Evolutionary conservation across 2,888 invertebrate genomes (phyloP), one percentile per base, ranked within the genome.

Genomic region (Erannis defoliaria): DNA sequence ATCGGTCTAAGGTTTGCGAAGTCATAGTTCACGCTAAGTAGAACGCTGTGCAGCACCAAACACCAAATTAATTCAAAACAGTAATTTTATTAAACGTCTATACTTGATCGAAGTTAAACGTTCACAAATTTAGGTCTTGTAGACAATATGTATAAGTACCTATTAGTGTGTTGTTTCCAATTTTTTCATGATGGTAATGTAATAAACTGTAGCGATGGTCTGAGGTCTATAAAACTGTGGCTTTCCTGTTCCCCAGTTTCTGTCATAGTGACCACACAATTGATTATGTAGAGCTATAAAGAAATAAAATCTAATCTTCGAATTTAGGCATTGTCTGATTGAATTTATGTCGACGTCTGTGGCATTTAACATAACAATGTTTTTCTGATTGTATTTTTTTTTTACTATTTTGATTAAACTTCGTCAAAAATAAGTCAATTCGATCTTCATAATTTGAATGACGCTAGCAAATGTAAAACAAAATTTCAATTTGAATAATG

Each of bases 401-500:
- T n/a, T n/a, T n/a, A n/a, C n/a, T n/a, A n/a, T n/a, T n/a, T n/a
- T n/a, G n/a, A n/a, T n/a, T n/a, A n/a, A n/a, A n/a, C n/a, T n/a
- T n/a, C n/a, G n/a, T n/a, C n/a, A n/a, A n/a, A n/a, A n/a, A n/a
- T n/a, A n/a, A n/a, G n/a, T n/a, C n/a, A n/a, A n/a, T n/a, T 37
- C 18, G 26, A 9, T 26, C 6, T 26, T 14, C n/a, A 26, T 26
- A 43, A 26, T 14, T 26, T n/a, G 23, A 9, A 43, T 26, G 26
- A 29, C 26, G 40, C 4, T 29, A 31, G 26, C 38, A 31, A 23
- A 43, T 37, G 14, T 38, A 50, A 19, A 40, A 31, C 43, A 45
- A 26, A 10, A 53, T 14, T 29, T 29, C 18, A 46, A 56, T n/a
- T 33, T 14, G 56, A 12, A 48, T 55, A 55, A 55, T n/a, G 38